Base-by-base conservation (phyloP, 1,140 invertebrate species). In the Drosophila lacteicornis region DNA sequence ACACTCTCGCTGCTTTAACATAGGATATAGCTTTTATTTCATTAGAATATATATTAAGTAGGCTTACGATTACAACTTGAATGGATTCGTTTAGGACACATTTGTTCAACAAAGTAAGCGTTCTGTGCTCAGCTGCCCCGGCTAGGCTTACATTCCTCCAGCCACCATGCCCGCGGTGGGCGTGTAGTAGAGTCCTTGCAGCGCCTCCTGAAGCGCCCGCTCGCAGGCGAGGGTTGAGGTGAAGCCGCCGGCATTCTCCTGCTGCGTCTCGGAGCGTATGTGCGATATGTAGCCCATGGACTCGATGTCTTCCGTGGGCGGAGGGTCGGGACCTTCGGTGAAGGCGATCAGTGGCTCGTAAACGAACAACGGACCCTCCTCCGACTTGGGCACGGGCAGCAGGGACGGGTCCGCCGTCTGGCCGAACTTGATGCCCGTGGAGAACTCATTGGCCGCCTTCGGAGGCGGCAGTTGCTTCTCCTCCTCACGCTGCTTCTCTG, bases 191-290 rank as follows among this genome's bases (percentile, higher is more conserved):
- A 99, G 93, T 33, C 98, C 97, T 79, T 96, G 95, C 86, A 99
- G 94, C 1, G 98, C 97, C 93, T 99, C 98, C 93, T 98, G 96
- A 11, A 99, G 92, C 0, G 98, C 98, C 82, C 98, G 93, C 57
- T 97, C 93, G 93, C 98, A 99, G 4, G 97, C 97, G 69, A 98
- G 93, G 7, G 95, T 95, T 3, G 97, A 94, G 36, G 95, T 94
- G 92, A 97, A 99, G 4, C 99, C 99, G 46, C 98, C 98, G 19
- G 98, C 98, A 76, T 95, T 95, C 90, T 99, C 98, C 38, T 94
- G 92, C 27, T 94, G 93, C 22, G 94, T 96, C 75, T 98, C 96
- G 22, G 92, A 70, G 65, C 96, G 94, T 50, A 99, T 95, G 93
- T 99, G 95, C 6, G 94, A 91, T 49, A 98, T 93, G 91, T 97